phyloP scores from a whole-genome alignment of 1,140 invertebrate species.

The Orius insidiosus region DNA sequence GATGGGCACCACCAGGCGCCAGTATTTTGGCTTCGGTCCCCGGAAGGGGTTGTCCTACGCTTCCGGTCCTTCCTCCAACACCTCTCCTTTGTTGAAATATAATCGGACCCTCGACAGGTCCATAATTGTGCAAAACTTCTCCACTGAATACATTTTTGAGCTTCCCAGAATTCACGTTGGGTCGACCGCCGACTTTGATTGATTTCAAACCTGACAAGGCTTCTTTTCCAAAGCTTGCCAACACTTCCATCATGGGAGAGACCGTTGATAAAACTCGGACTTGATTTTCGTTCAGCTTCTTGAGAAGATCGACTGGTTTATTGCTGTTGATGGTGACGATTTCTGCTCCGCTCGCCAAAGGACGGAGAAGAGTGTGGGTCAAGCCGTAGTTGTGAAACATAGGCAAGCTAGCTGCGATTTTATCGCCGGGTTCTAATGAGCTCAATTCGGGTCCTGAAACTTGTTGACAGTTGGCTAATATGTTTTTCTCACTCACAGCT shows the following conservation, averaged over 20 bases:
- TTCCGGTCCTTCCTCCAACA: not conserved
- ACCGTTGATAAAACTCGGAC: not conserved
- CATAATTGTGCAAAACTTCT: conserved; percentile 5
- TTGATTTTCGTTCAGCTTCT: not conserved
- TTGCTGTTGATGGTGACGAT: not conserved
- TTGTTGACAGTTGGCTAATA: conserved; percentile 4
- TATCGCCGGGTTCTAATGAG: not conserved
- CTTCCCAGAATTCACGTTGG: not conserved
- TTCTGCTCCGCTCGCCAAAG: not conserved
- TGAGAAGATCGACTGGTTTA: not conserved
- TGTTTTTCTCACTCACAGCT: not conserved
- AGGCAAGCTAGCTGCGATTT: conserved; percentile 3
- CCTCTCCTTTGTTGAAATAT: conserved; percentile 2
- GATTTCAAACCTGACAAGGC: conserved; percentile 2
- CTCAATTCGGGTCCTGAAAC: not conserved
- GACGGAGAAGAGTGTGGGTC: not conserved
- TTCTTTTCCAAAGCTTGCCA: not conserved
- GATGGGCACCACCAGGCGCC: not conserved
- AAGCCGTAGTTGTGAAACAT: conserved; percentile 8
- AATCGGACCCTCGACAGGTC: conserved; percentile 2
- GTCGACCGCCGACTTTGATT: conserved; percentile 1
- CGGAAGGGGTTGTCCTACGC: conserved; percentile 1
- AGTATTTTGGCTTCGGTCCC: conserved; percentile 3
- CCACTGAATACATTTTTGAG: conserved; percentile 1
- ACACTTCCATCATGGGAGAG: not conserved